Evolutionary conservation across 1,140 invertebrate genomes (phyloP).

Genomic region (Zophobas morio): DNA sequence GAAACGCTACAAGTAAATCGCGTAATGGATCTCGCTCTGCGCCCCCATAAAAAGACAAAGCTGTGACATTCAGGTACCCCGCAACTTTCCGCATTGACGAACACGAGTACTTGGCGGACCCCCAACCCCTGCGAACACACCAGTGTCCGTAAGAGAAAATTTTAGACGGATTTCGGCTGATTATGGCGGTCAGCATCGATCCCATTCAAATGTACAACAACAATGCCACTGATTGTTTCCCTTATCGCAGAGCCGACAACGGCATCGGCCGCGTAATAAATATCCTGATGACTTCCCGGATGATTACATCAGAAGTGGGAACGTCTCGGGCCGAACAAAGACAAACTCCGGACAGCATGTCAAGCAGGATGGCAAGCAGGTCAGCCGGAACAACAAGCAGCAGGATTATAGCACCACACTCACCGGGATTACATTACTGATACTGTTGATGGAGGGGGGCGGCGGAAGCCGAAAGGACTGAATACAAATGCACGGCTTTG

Average conservation of each 20-base stretch:
- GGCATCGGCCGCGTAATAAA: background rate
- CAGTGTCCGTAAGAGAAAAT: too few relatives aligned
- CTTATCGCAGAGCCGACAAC: conserved; percentile 35
- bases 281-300: conserved; percentile 15
- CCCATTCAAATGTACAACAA: background rate
- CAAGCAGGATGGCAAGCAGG: conserved; percentile 51
- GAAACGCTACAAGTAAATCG: too few relatives aligned
- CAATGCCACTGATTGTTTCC: background rate
- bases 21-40: too few relatives aligned
- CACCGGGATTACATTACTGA: conserved; percentile 54
- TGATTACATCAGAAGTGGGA: conserved; percentile 43
- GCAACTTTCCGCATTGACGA: too few relatives aligned
- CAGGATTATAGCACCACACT: conserved; percentile 50
- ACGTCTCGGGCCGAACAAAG: conserved; percentile 45
- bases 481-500: conserved; percentile 51
- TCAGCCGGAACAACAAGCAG: conserved; percentile 51
- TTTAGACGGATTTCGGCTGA: too few relatives aligned
- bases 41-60: too few relatives aligned
- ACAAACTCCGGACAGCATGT: conserved; percentile 51
- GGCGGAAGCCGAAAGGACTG: conserved; percentile 43
- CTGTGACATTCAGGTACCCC: too few relatives aligned
- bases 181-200: too few relatives aligned
- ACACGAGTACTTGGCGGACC: too few relatives aligned
- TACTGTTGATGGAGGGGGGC: conserved; percentile 47
- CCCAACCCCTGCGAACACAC: too few relatives aligned